Evolutionary conservation across 2,888 invertebrate species (phyloP), one percentile per base, ranked within the genome.

Genomic region (Notodromas monacha): DNA sequence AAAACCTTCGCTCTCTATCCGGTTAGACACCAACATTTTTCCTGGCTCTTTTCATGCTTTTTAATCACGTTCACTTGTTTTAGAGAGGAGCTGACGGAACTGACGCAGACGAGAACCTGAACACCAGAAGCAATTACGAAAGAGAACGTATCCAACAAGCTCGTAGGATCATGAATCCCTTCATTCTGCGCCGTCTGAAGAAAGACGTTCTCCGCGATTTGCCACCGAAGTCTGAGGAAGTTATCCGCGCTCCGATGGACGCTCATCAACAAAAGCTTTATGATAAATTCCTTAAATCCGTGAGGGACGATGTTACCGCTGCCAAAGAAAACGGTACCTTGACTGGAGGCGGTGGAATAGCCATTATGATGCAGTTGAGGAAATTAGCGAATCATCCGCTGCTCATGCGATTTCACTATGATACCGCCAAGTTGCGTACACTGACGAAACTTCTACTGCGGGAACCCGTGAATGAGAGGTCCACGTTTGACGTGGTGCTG

Each of bases 111-210:
- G 61, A 62, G 16, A 48, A 59, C 15, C 8, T 21, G 21, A 21
- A 21, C 6, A 21, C 8, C 6, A 40, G 44, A 12, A 67, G 69
- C 0, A 52, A 65, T n/a, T 89, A 81, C 49, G 86, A 84, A 45
- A 62, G 65, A 43, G 68, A 73, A 33, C 73, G 81, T 48, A 72
- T 92, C 27, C 65, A 65, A 10, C 74, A 84, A 42, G 89, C 89
- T 0, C 86, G 89, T 46, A 59, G 68, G 30, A 86, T 92, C 38
- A 81, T 92, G 72, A 73, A 72, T 46, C 92, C 92, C 0, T 92
- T 92, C 47, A 65, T 89, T 3, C 55, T 92, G 28, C 56, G 89
- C 12, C 56, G 92, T 33, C 52, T 86, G 29, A 89, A 89, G 49
- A 52, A 59, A 13, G 76, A 84, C 40, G 84, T 84, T 0, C 55